Base-by-base conservation (phyloP, 2,888 invertebrate genomes). In the Pristionchus mayeri region DNA sequence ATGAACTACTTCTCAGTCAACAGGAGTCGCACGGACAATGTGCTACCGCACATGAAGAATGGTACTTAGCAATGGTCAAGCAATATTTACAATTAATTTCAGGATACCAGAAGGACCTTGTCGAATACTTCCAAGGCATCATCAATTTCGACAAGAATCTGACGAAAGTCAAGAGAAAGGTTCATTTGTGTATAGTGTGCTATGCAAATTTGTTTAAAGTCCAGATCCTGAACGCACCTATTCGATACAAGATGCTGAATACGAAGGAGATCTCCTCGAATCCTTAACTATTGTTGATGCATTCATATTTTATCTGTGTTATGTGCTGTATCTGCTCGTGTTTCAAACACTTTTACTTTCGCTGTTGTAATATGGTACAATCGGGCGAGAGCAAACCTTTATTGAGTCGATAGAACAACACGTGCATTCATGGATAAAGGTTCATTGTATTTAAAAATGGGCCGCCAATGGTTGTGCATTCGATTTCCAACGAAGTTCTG, bases 1-100 rank as follows among this genome's bases (percentile, higher is more conserved):
- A 71, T 71, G 71, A 71, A 71, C 44, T 71, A 71, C 40, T 71
- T 40, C 4, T 71, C 71, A 2, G 71, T 71, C 2, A 71, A 71
- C 16, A 18, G 24, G 16, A 71, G 71, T 11, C 6, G 21, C 0
- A 16, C 40, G 0, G 40, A 71, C 11, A 40, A 40, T 11, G 40
- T 71, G 11, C 40, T 13, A 11, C 71, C 71, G 2, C 71, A 44
- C 11, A 71, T 40, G 7, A 71, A 71, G 40, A 40, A 40, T 24
- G 71, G 71, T 71, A 57, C 7, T 30, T 24, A 40, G 71, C n/a
- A 18, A 21, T 63, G 13, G 9, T 18, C 54, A 34, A 30, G 11
- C 3, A 6, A 34, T 34, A 16, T 9, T 34, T 4, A 21, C n/a
- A 40, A 3, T 44, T 37, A 6, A 50, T 7, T 44, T 3, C 71